Evolutionary conservation across 2,113 vertebrate species (phyloP).

Genomic region (Caranx ignobilis): DNA sequence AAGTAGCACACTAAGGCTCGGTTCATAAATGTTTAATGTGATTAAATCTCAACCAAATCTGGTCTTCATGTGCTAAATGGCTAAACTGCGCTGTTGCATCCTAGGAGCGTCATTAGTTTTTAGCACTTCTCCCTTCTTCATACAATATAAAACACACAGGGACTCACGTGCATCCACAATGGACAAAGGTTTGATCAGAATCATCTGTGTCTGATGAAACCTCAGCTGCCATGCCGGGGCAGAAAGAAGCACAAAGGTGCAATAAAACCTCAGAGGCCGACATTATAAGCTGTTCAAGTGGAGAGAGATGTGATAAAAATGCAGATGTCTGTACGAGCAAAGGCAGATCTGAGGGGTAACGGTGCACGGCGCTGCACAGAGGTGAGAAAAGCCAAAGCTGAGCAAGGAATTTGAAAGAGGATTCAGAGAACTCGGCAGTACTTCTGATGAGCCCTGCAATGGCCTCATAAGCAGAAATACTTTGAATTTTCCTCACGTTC

Average conservation of each 20-base stretch:
- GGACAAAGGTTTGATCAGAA: background rate
- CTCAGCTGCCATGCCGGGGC: background rate
- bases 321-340: slow-evolving; percentile 10
- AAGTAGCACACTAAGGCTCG: background rate
- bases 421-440: slow-evolving; percentile 16
- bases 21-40: slow-evolving; percentile 4
- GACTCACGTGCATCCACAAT: background rate
- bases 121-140: background rate
- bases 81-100: slow-evolving; percentile 1
- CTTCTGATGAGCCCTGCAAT: slow-evolving; percentile 19
- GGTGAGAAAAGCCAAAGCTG: background rate
- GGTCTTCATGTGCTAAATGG: background rate
- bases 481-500: slow-evolving; percentile 3
- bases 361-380: background rate
- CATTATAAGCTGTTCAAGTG: background rate
- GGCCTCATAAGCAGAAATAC: background rate
- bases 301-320: background rate
- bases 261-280: background rate
- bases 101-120: background rate
- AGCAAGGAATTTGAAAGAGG: slow-evolving; percentile 22
- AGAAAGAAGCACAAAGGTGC: background rate
- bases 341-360: background rate
- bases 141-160: background rate
- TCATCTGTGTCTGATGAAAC: slow-evolving; percentile 2
- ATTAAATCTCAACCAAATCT: background rate